A percentile compares a stretch with the other conserved stretches of the same genome.
Evolutionary conservation across 2,113 vertebrate species (phyloP).

Genomic region (Hippocampus comes): DNA sequence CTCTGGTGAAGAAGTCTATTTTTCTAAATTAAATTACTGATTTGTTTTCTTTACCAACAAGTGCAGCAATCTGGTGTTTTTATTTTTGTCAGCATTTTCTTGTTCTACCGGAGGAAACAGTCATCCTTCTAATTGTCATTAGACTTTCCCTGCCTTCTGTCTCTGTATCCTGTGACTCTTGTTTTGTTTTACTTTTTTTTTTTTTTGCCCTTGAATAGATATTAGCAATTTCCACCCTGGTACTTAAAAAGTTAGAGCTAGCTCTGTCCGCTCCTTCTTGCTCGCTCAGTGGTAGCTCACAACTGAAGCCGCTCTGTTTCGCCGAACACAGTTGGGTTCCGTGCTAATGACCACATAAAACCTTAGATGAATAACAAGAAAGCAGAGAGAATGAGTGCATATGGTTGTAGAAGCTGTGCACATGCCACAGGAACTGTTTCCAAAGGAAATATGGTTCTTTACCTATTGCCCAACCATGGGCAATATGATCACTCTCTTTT

Average conservation of each 20-base stretch:
- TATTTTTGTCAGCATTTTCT: not conserved
- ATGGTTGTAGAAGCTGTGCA: conserved; percentile 1
- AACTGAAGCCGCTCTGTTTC: conserved; percentile 17
- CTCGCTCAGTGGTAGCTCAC: conserved; percentile 6
- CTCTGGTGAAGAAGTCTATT: not conserved
- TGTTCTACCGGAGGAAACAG: not conserved
- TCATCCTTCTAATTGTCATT: conserved; percentile 11
- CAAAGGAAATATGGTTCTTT: not conserved
- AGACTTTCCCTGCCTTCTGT: conserved; percentile 9
- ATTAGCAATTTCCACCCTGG: conserved; percentile 27
- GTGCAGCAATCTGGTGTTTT: not conserved
- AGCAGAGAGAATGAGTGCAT: conserved; percentile 43
- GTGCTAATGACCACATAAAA: conserved; percentile 40
- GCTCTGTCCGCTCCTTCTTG: conserved; percentile 16
- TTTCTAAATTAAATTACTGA: not conserved
- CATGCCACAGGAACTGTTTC: not conserved
- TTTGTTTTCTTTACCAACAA: not conserved
- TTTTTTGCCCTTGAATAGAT: conserved; percentile 10
- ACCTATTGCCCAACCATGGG: not conserved
- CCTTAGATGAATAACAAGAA: conserved; percentile 45
- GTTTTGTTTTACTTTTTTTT: conserved; percentile 11
- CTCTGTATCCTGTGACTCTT: conserved; percentile 17
- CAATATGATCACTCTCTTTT: conserved; percentile 16
- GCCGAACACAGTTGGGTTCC: not conserved
- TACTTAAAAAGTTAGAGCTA: conserved; percentile 36